Evolutionary conservation across 35 echinoderm and acorn worm species (phyloP).

Genomic region (Apostichopus japonicus): DNA sequence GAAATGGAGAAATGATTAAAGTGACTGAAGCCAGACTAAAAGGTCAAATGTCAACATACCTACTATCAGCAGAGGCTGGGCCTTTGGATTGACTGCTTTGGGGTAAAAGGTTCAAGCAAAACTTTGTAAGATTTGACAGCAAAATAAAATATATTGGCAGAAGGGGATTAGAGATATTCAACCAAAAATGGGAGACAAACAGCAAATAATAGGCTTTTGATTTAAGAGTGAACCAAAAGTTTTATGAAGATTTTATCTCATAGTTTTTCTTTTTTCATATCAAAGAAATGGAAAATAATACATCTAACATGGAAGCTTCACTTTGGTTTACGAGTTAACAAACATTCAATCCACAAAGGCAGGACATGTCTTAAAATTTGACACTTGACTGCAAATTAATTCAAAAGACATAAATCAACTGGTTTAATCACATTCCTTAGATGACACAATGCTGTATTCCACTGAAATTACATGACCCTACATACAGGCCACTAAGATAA

Average conservation of each 20-base stretch:
- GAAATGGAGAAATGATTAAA: constrained; percentile 16
- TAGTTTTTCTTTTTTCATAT: no score
- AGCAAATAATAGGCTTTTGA: neutral
- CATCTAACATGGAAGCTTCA: neutral
- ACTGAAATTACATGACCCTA: no score
- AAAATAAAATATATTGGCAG: constrained; percentile 14
- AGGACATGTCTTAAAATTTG: no score
- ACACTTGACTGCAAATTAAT: no score
- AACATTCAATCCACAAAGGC: no score
- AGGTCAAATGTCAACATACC: constrained; percentile 62
- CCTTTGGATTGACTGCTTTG: constrained; percentile 47
- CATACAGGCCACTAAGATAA: no score
- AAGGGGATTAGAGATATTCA: neutral
- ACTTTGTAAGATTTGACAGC: constrained; percentile 27
- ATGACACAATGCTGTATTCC: no score
- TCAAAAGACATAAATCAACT: no score
- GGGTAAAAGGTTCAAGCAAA: constrained; percentile 52
- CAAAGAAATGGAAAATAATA: neutral
- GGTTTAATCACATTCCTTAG: no score
- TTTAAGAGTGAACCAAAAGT: neutral
- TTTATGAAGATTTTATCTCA: neutral
- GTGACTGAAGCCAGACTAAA: constrained; percentile 29
- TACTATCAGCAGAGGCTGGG: constrained; percentile 53
- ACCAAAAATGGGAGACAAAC: neutral
- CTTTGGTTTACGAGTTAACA: neutral